A percentile compares a stretch with the other conserved stretches of the same genome.
Conservation (phyloP, 2,888 invertebrate genomes). For the Hydriomena furcata region DNA sequence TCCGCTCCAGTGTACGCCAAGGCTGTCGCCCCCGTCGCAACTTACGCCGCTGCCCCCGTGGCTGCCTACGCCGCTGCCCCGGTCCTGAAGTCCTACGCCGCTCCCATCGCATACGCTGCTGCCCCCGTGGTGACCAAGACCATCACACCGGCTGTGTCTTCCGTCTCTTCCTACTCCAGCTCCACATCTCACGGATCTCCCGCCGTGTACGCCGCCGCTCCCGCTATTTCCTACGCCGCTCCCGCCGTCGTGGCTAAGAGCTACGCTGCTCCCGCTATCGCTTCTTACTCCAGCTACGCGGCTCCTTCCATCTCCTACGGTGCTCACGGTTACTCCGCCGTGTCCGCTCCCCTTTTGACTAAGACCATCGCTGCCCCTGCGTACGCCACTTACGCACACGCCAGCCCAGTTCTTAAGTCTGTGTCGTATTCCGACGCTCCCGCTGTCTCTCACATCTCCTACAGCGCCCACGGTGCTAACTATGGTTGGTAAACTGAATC, state of each 20-base stretch:
- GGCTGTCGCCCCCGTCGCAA: slow-evolving; percentile 44
- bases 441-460: slow-evolving; percentile 85
- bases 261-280: slow-evolving; percentile 49
- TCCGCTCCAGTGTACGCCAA: slow-evolving; percentile 45
- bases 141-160: slow-evolving; percentile 52
- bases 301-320: slow-evolving; percentile 52
- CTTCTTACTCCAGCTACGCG: slow-evolving; percentile 48
- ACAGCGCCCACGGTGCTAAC: slow-evolving; percentile 85
- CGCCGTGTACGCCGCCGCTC: slow-evolving; percentile 64
- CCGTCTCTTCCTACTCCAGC: slow-evolving; percentile 56
- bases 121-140: slow-evolving; percentile 52
- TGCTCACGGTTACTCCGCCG: slow-evolving; percentile 50
- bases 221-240: slow-evolving; percentile 47
- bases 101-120: slow-evolving; percentile 46
- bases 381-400: slow-evolving; percentile 53
- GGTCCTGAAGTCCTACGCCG: slow-evolving; percentile 51
- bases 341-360: slow-evolving; percentile 51
- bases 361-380: slow-evolving; percentile 48
- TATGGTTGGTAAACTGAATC: slow-evolving; percentile 85
- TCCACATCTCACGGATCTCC: slow-evolving; percentile 56
- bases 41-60: slow-evolving; percentile 54
- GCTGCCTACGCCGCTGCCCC: slow-evolving; percentile 56
- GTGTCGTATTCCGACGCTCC: slow-evolving; percentile 84
- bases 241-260: slow-evolving; percentile 52
- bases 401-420: slow-evolving; percentile 64